These are phyloP conservation scores for Saimiri boliviensis DNA, from an alignment of 2,113 vertebrate species.

Conservation along the genomic window DNA sequence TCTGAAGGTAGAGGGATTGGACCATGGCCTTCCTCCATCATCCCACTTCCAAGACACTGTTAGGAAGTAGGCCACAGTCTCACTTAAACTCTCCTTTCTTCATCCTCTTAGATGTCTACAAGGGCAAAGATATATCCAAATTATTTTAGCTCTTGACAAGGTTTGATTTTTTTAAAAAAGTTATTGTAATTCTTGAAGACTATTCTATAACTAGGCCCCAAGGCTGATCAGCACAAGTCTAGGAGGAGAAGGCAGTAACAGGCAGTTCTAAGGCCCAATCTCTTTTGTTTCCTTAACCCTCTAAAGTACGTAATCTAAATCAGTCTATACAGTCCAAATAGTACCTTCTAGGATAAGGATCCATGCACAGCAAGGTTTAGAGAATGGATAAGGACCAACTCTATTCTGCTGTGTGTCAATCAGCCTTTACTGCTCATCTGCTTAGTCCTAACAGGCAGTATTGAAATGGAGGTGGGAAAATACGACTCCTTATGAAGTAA, in stretches of 20 bases:
- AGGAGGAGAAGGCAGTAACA: background rate
- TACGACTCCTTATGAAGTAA: background rate
- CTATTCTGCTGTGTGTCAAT: background rate
- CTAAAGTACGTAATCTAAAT: background rate
- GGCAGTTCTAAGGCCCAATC: background rate
- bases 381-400: conserved; percentile 41
- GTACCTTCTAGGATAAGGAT: background rate
- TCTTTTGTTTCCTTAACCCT: conserved; percentile 12
- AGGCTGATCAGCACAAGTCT: conserved; percentile 21
- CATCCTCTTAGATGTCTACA: background rate
- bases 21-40: background rate
- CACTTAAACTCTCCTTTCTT: background rate
- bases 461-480: background rate
- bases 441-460: conserved; percentile 17
- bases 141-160: background rate
- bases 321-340: background rate
- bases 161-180: conserved; percentile 35
- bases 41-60: conserved; percentile 15
- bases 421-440: conserved; percentile 38
- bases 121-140: background rate
- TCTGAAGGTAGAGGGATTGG: background rate
- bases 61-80: background rate
- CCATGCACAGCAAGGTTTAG: background rate
- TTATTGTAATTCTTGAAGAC: background rate
- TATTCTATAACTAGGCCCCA: background rate